Conservation (phyloP, 1,140 invertebrate species). For the Paramacrobiotus metropolitanus region DNA sequence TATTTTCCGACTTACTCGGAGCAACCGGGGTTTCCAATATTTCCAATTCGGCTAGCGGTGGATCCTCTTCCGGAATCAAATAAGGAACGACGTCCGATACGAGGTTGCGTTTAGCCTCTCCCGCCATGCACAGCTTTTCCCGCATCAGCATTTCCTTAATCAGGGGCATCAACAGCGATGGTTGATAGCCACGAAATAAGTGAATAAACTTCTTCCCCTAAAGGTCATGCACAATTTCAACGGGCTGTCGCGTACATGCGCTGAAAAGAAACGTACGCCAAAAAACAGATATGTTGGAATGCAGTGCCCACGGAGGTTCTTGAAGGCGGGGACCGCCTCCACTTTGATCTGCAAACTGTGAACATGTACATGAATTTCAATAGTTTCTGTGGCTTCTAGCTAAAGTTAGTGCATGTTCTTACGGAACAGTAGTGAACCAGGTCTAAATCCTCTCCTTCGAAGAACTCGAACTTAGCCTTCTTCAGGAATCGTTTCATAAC, state of each 20-base stretch:
- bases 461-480: constrained; percentile 1
- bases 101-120: not conserved
- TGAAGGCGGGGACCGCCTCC: not conserved
- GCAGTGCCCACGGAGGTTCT: not conserved
- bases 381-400: not conserved
- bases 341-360: not conserved
- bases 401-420: not conserved
- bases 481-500: constrained; percentile 2
- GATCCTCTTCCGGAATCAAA: not conserved
- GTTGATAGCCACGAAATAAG: not conserved
- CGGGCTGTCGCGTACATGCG: too few species aligned
- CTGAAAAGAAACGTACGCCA: not conserved
- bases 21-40: not conserved
- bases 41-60: not conserved
- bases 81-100: not conserved
- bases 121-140: not conserved
- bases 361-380: too few species aligned
- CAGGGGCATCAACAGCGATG: not conserved
- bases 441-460: constrained; percentile 1
- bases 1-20: not conserved
- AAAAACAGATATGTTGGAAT: constrained; percentile 2
- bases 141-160: not conserved
- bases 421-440: not conserved
- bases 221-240: not conserved
- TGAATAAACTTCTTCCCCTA: not conserved